Evolutionary conservation across 2,888 invertebrate species (phyloP).

Genomic region (Lithophane leautieri): DNA sequence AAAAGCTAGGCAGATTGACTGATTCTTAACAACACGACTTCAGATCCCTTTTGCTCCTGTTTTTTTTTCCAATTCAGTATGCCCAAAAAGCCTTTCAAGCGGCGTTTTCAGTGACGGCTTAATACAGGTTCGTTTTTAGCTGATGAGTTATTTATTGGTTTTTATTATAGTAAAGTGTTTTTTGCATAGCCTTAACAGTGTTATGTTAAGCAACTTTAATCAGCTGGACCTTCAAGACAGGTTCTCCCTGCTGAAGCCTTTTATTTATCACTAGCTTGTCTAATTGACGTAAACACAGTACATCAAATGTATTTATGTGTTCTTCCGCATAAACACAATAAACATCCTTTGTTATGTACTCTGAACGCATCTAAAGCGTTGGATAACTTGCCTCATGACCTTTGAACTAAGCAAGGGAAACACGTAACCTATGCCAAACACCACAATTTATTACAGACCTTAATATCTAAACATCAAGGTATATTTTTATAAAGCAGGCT

Average conservation of each 20-base stretch:
- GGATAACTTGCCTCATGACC: constrained; percentile 56
- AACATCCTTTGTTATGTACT: constrained; percentile 35
- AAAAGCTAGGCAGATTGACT: too few relatives aligned
- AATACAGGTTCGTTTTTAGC: too few relatives aligned
- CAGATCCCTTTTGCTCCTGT: neutral
- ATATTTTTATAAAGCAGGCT: constrained; percentile 1
- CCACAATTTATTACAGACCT: constrained; percentile 5
- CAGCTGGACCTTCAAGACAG: neutral
- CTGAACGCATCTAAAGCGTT: constrained; percentile 48
- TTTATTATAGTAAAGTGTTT: too few relatives aligned
- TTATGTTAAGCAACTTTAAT: neutral
- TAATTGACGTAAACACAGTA: constrained; percentile 19
- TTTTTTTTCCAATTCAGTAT: too few relatives aligned
- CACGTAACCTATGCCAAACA: constrained; percentile 37
- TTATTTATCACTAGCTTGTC: neutral
- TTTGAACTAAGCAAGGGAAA: constrained; percentile 50
- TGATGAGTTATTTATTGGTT: too few relatives aligned
- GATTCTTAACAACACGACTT: neutral
- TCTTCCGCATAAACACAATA: constrained; percentile 40
- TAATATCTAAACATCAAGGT: constrained; percentile 4
- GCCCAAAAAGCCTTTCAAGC: too few relatives aligned
- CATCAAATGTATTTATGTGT: constrained; percentile 19
- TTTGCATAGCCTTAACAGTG: too few relatives aligned
- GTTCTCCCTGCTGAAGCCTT: neutral
- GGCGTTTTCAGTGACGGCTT: neutral